These are phyloP conservation scores for Laterallus jamaicensis DNA, from an alignment of 2,113 vertebrate genomes.

Conservation along the genomic window DNA sequence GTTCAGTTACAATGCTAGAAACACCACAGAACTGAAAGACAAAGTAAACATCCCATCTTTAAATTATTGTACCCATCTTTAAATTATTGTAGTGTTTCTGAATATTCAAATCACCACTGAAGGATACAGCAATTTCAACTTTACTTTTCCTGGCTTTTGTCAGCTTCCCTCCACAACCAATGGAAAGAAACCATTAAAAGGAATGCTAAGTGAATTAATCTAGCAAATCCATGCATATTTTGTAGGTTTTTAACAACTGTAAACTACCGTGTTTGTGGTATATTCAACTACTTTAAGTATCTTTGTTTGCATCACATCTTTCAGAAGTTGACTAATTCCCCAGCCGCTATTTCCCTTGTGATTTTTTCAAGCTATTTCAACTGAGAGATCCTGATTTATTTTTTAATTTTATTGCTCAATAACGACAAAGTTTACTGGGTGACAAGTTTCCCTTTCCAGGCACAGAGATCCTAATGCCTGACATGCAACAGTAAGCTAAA, in stretches of 20 bases:
- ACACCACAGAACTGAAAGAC: not conserved
- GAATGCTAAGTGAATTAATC: not conserved
- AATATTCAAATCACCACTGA: not conserved
- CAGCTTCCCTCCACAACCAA: not conserved
- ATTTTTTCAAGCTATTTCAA: not conserved
- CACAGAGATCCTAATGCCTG: not conserved
- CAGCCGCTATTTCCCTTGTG: not conserved
- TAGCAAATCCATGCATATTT: not conserved
- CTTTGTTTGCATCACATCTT: not conserved
- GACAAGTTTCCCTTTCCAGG: not conserved
- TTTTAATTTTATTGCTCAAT: conserved; percentile 2
- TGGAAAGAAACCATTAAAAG: not conserved
- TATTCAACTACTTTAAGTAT: not conserved
- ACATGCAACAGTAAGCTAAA: not conserved
- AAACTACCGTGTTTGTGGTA: not conserved
- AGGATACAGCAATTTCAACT: not conserved
- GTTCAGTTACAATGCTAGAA: not conserved
- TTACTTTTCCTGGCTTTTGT: not conserved
- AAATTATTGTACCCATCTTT: accelerated
- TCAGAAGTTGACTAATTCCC: conserved; percentile 14
- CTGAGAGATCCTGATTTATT: not conserved
- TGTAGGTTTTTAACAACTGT: not conserved
- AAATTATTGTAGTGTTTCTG: accelerated
- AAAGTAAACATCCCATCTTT: not conserved
- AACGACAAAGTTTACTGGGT: conserved; percentile 20